These are phyloP conservation scores for Urocyon cinereoargenteus DNA, from an alignment of 2,797 vertebrate species.

Conservation along the genomic window DNA sequence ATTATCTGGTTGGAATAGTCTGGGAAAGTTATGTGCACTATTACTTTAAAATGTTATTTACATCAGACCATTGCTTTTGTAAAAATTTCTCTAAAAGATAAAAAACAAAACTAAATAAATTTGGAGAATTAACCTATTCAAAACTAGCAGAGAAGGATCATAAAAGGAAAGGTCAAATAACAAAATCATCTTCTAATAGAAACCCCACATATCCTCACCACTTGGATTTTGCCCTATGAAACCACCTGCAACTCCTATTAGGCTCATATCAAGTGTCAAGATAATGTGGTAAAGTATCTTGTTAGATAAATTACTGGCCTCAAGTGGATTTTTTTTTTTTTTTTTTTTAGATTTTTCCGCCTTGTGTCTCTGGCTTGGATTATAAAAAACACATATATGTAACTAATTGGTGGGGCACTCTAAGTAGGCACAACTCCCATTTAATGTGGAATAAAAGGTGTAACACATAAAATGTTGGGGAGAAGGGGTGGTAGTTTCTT, in stretches of 20 bases:
- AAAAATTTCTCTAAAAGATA: conserved; percentile 75
- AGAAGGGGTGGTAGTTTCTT: conserved; percentile 10
- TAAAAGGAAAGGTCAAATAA: conserved; percentile 77
- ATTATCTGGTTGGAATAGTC: conserved; percentile 87
- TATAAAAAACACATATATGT: conserved; percentile 29
- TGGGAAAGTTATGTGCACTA: conserved; percentile 87
- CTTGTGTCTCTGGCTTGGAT: conserved; percentile 73
- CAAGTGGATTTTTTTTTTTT: conserved; percentile 36
- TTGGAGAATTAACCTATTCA: conserved; percentile 67
- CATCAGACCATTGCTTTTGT: conserved; percentile 84
- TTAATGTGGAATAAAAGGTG: conserved; percentile 68
- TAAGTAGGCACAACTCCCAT: conserved; percentile 80
- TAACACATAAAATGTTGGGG: conserved; percentile 39
- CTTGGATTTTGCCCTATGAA: conserved; percentile 72
- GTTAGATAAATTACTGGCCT: conserved; percentile 75
- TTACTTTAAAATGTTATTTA: conserved; percentile 89
- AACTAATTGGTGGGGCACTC: conserved; percentile 65
- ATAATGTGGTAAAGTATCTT: conserved; percentile 69
- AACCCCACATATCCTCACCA: conserved; percentile 70
- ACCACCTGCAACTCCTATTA: conserved; percentile 66
- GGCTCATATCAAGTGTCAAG: conserved; percentile 75
- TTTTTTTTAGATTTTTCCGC: conserved; percentile 34
- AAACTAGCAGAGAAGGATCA: conserved; percentile 77
- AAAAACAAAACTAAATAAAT: conserved; percentile 55
- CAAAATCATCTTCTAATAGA: conserved; percentile 63